Conservation (phyloP, 2,888 invertebrate species). For the Drepanosiphum platanoidis region DNA sequence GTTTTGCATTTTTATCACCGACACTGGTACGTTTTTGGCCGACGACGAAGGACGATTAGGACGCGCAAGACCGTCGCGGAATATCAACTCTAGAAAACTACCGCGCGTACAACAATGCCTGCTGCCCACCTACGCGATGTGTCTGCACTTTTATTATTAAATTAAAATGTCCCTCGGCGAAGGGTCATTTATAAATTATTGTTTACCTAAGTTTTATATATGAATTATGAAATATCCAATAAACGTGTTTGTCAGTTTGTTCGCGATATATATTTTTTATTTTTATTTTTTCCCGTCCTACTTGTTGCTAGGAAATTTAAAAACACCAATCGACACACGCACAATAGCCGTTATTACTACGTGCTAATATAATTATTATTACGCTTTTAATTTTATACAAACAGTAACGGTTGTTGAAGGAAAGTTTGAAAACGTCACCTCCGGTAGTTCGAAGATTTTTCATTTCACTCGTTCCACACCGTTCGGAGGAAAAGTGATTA, state of each 20-base stretch:
- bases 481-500: too few species aligned
- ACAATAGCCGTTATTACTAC: background rate
- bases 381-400: background rate
- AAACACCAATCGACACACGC: background rate
- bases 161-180: background rate
- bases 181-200: background rate
- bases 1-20: background rate
- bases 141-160: background rate
- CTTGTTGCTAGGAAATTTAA: background rate
- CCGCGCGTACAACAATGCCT: background rate
- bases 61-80: background rate
- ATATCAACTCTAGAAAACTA: background rate
- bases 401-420: too few species aligned
- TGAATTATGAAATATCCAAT: background rate
- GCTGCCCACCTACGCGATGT: background rate
- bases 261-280: too few species aligned
- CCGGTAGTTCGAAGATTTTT: background rate
- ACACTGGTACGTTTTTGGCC: background rate
- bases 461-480: too few species aligned
- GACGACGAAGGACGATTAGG: background rate
- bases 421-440: background rate
- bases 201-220: background rate
- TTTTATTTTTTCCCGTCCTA: background rate
- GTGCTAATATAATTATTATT: background rate
- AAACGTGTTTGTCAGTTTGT: background rate